A percentile compares a stretch with the other conserved stretches of the same genome.
phyloP scores from a whole-genome alignment of 1,140 invertebrate genomes.

The Drosophila lacteicornis region DNA sequence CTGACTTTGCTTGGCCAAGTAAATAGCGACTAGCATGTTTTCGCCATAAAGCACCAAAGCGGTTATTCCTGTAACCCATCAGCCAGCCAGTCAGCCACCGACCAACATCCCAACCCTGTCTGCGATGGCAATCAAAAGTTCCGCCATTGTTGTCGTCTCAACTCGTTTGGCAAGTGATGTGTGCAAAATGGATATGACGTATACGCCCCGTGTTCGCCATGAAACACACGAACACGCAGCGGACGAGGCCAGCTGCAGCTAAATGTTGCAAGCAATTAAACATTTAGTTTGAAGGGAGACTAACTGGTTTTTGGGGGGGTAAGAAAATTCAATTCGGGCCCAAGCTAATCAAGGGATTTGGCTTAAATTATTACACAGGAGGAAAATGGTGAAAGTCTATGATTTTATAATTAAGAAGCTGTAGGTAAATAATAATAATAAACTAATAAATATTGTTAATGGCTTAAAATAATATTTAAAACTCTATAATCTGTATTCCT shows the following conservation, averaged over 20 bases:
- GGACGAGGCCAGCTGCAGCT: constrained; percentile 17
- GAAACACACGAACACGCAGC: not conserved
- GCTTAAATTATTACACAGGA: constrained; percentile 3
- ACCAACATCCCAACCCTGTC: not conserved
- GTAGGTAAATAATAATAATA: not conserved
- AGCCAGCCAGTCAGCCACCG: constrained; percentile 1
- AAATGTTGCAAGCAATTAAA: constrained; percentile 60
- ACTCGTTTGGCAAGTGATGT: constrained; percentile 43
- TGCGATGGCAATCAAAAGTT: constrained; percentile 46
- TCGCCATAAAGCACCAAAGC: constrained; percentile 42
- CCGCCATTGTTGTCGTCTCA: constrained; percentile 37
- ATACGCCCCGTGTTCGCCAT: constrained; percentile 33
- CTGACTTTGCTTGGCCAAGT: constrained; percentile 39
- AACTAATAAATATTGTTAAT: not conserved
- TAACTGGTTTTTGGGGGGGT: constrained; percentile 33
- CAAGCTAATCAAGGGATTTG: constrained; percentile 53
- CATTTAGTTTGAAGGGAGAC: constrained; percentile 58
- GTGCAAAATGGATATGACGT: constrained; percentile 58
- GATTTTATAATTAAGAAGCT: too few relatives aligned
- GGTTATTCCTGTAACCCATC: constrained; percentile 37
- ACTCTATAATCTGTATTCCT: not conserved
- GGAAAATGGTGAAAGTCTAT: not conserved
- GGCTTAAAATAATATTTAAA: not conserved
- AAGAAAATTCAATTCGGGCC: constrained; percentile 32
- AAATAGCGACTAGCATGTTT: constrained; percentile 39